Evolutionary conservation across 2,113 vertebrate genomes (phyloP).

Genomic region (Taxidea taxus): DNA sequence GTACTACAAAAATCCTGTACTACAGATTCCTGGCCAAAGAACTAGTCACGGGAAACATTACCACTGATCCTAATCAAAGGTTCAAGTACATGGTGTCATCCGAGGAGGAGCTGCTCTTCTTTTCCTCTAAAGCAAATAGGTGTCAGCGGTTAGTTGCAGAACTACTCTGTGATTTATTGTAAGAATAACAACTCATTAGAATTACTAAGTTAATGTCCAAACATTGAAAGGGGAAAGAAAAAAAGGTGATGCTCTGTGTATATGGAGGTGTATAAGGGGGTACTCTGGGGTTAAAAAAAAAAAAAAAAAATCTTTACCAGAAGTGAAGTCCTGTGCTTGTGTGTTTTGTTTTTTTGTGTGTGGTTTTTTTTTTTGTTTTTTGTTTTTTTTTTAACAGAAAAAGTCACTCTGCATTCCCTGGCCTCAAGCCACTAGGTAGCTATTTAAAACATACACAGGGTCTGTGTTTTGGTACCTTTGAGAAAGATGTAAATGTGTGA

Average conservation of each 20-base stretch:
- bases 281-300: conserved; percentile 24
- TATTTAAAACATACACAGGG: conserved; percentile 46
- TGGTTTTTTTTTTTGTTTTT: background rate
- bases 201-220: conserved; percentile 46
- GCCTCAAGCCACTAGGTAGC: conserved; percentile 60
- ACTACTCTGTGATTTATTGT: conserved; percentile 61
- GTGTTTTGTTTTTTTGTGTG: background rate
- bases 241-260: background rate
- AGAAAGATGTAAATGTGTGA: conserved; percentile 78
- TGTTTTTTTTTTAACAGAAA: background rate
- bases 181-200: conserved; percentile 66
- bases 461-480: conserved; percentile 49
- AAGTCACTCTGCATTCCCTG: conserved; percentile 57
- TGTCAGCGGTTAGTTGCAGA: conserved; percentile 62
- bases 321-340: background rate
- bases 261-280: background rate
- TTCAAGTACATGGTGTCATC: conserved; percentile 22
- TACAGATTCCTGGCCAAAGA: conserved; percentile 62
- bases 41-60: background rate
- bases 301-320: conserved; percentile 24
- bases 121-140: conserved; percentile 45
- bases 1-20: background rate
- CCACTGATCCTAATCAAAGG: conserved; percentile 23
- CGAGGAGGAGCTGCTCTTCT: conserved; percentile 16
- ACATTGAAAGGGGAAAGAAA: background rate